Conservation (phyloP, 2,888 invertebrate genomes). For the Pristionchus japonicus region DNA sequence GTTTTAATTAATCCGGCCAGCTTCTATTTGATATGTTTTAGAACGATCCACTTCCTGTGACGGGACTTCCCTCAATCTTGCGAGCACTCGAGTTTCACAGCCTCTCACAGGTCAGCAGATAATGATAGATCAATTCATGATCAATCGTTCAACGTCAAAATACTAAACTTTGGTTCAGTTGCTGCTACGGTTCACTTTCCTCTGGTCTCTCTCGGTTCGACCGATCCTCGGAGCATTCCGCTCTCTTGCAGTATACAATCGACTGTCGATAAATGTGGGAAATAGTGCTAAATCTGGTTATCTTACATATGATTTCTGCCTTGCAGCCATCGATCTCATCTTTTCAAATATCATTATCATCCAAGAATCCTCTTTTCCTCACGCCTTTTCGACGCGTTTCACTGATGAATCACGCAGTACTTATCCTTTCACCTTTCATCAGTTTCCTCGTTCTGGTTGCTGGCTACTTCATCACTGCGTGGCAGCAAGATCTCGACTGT, state of each 20-base stretch:
- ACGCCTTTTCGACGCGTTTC: neutral
- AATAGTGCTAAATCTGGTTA: too few species aligned
- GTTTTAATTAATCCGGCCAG: too few species aligned
- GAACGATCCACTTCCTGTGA: neutral
- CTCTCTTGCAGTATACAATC: neutral
- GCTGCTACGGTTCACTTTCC: slow-evolving; percentile 7
- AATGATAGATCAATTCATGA: neutral
- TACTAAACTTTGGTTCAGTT: too few species aligned
- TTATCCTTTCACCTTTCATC: neutral
- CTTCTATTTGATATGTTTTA: neutral
- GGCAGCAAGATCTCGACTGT: slow-evolving; percentile 25
- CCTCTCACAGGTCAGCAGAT: neutral
- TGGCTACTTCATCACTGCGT: neutral
- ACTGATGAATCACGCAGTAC: neutral
- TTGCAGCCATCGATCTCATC: neutral
- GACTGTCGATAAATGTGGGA: neutral
- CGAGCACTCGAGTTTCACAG: neutral
- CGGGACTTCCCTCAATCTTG: neutral
- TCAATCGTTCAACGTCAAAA: too few species aligned
- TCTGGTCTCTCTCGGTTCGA: neutral
- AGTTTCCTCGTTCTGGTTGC: neutral
- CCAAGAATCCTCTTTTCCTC: neutral
- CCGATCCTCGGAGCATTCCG: neutral
- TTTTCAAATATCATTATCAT: neutral
- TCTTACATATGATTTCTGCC: neutral